phyloP scores from a whole-genome alignment of 2,113 vertebrate species.

The Eurystomus gularis region DNA sequence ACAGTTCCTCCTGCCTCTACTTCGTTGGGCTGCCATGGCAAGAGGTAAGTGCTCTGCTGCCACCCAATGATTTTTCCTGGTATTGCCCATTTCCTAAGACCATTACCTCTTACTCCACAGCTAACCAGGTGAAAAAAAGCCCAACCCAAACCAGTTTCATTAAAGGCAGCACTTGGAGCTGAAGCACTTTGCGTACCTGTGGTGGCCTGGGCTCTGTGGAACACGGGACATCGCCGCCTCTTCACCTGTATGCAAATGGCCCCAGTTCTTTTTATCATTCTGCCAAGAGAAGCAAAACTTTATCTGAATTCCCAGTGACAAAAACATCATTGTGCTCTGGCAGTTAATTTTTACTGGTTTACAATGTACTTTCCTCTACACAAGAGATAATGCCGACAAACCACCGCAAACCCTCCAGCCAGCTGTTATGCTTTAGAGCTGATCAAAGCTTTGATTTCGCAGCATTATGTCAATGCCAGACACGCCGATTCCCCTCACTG shows the following conservation, averaged over 20 bases:
- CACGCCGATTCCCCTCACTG: not conserved
- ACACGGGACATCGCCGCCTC: not conserved
- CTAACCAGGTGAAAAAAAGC: not conserved
- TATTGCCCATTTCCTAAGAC: not conserved
- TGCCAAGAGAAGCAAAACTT: conserved; percentile 63
- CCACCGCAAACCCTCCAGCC: conserved; percentile 44
- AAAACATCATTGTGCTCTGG: conserved; percentile 72
- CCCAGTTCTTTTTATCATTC: conserved; percentile 49
- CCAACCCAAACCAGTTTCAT: too few relatives aligned
- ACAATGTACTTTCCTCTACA: conserved; percentile 46
- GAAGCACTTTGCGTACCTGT: conserved; percentile 50
- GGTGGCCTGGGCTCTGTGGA: not conserved
- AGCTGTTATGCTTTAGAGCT: conserved; percentile 46
- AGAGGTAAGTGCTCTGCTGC: conserved; percentile 65
- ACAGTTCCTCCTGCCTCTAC: not conserved
- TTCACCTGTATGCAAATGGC: conserved; percentile 79
- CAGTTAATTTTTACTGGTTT: conserved; percentile 79
- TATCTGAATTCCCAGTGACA: conserved; percentile 63
- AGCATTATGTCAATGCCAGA: conserved; percentile 35
- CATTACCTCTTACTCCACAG: not conserved
- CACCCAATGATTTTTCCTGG: conserved; percentile 52
- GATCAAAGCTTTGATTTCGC: conserved; percentile 51
- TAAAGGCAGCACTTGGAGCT: not conserved
- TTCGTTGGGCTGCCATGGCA: not conserved
- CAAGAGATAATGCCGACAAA: conserved; percentile 61